These are phyloP conservation scores for Apamea anceps DNA, from an alignment of 2,888 invertebrate species.

Conservation along the genomic window DNA sequence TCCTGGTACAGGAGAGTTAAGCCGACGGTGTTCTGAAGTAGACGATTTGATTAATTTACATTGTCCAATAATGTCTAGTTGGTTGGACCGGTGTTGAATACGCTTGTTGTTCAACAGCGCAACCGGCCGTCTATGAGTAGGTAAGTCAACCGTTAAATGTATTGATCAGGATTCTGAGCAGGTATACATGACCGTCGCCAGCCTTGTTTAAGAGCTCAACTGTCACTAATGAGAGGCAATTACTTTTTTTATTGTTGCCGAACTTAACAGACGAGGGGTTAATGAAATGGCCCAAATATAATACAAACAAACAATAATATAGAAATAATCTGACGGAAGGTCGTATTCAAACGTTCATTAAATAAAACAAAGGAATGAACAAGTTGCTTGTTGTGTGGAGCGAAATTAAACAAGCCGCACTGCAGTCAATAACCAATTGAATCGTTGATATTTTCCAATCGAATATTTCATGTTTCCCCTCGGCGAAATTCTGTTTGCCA, in stretches of 20 bases:
- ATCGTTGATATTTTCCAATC: constrained; percentile 47
- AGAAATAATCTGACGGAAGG: not conserved
- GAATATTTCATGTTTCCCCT: constrained; percentile 40
- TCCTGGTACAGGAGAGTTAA: not conserved
- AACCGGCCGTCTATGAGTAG: not conserved
- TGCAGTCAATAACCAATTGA: constrained; percentile 37
- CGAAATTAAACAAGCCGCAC: constrained; percentile 38
- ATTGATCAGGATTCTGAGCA: not conserved
- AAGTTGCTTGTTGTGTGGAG: constrained; percentile 16
- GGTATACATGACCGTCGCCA: not conserved
- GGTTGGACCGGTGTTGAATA: not conserved
- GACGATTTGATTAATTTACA: constrained; percentile 16
- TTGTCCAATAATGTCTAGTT: not conserved
- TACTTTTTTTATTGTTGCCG: too few relatives aligned
- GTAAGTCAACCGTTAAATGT: constrained; percentile 7
- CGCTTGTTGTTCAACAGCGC: not conserved
- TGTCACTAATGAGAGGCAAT: too few relatives aligned
- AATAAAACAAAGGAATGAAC: constrained; percentile 19
- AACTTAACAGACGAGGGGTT: too few relatives aligned
- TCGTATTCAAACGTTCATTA: not conserved
- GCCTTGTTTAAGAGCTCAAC: not conserved
- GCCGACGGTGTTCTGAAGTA: not conserved
- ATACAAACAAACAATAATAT: not conserved
- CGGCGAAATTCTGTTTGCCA: constrained; percentile 42
- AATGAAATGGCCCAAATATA: not conserved